These are phyloP conservation scores for Drosophila atripex DNA, from an alignment of 2,888 invertebrate species.

Conservation along the genomic window DNA sequence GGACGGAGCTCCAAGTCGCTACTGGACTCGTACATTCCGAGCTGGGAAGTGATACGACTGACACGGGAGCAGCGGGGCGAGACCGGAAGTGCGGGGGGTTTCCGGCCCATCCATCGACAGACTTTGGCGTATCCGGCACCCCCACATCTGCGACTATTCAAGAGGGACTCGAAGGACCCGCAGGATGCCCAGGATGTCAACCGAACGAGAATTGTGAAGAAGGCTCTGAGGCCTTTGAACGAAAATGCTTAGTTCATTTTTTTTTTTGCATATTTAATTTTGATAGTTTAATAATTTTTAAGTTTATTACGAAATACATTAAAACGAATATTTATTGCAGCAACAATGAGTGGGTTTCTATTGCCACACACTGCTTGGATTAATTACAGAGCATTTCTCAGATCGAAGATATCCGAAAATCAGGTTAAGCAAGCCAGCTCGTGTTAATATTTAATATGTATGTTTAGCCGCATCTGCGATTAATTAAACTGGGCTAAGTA, in stretches of 20 bases:
- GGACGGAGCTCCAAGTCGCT: conserved; percentile 84
- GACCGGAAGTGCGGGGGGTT: not conserved
- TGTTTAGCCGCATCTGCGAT: not conserved
- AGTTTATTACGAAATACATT: conserved; percentile 10
- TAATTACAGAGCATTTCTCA: no score
- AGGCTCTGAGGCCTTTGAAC: conserved; percentile 48
- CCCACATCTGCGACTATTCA: conserved; percentile 54
- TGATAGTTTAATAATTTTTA: not conserved
- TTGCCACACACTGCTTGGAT: not conserved
- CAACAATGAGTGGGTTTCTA: conserved; percentile 3
- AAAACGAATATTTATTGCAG: conserved; percentile 42
- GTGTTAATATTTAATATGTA: conserved; percentile 2
- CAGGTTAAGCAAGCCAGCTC: not conserved
- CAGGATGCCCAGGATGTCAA: not conserved
- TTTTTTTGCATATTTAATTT: not conserved
- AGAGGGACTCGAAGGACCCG: conserved; percentile 49
- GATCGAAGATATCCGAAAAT: conserved; percentile 1
- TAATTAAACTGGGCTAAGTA: conserved; percentile 1
- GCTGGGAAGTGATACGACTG: conserved; percentile 83
- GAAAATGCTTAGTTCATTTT: conserved; percentile 3
- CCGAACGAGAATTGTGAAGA: conserved; percentile 56
- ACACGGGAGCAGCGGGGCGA: conserved; percentile 56
- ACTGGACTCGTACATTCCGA: conserved; percentile 87
- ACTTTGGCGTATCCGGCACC: conserved; percentile 61
- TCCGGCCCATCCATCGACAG: conserved; percentile 47